Base-by-base conservation (phyloP, 2,797 vertebrate species). In the Cygnus olor region DNA sequence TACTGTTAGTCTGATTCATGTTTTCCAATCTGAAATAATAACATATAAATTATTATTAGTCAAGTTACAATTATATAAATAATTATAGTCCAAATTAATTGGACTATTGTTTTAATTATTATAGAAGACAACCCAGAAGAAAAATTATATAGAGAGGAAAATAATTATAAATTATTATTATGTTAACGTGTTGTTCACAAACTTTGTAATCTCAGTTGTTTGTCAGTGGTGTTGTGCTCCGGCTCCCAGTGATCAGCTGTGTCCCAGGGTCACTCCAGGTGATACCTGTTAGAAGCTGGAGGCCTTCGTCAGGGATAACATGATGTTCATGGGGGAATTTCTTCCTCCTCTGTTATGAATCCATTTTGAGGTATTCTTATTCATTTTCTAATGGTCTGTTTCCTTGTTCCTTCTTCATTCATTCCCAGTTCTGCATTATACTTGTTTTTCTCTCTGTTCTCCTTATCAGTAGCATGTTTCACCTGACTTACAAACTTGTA, bases 401-500 rank as follows among this genome's bases (percentile, higher is more conserved):
- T 88, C 49, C 49, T 63, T 68, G 32, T 44, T 51, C 32, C 30
- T 72, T 82, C 21, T 82, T 73, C 11, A 71, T 63, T 85, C 54
- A 36, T 45, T 58, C 16, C 10, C 20, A 58, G 51, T 64, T 80
- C 51, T 70, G 24, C 6, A 3, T 64, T 53, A 65, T n/a, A 19
- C 3, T 38, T 51, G 1, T 9, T 1, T 0, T 4, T 36, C 56
- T 69, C 56, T 17, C 28, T 64, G 24, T 65, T 45, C 9, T 73
- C 44, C 4, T 38, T 76, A 28, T 36, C 11, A 10, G n/a, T 57
- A 57, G 15, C 32, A 76, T 16, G 14, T 44, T 86, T 86, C 27
- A 51, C 10, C 76, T 57, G 28, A 3, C 8, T 81, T 64, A 58
- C 0, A 53, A 27, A 28, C 51, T 47, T 47, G 45, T 47, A 5